A percentile compares a stretch with the other conserved stretches of the same genome.
Evolutionary conservation across 1,140 invertebrate genomes (phyloP).

Genomic region (Psix sp.): DNA sequence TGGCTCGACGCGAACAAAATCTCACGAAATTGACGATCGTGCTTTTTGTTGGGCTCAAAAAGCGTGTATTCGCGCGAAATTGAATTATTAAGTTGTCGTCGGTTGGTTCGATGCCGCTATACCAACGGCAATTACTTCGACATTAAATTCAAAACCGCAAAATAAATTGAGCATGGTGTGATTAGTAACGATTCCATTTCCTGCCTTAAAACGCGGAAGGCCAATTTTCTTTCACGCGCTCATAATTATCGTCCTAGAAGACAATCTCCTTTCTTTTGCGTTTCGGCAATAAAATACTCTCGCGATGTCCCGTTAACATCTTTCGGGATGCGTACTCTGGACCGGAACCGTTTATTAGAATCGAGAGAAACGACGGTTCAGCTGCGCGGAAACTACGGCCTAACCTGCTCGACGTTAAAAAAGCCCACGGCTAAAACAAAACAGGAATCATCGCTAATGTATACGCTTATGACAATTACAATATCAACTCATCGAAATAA

Average conservation of each 20-base stretch:
- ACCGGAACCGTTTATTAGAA: constrained; percentile 62
- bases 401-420: constrained; percentile 47
- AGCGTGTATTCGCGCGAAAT: constrained; percentile 10
- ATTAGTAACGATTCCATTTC: constrained; percentile 57
- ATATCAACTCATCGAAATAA: constrained; percentile 45
- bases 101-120: constrained; percentile 8
- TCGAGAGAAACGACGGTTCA: constrained; percentile 55
- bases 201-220: constrained; percentile 49
- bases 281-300: constrained; percentile 57
- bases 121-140: constrained; percentile 25
- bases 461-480: constrained; percentile 57
- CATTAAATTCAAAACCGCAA: constrained; percentile 49
- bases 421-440: constrained; percentile 40
- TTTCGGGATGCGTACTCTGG: constrained; percentile 62
- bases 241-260: constrained; percentile 57
- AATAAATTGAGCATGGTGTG: constrained; percentile 57
- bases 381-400: constrained; percentile 57
- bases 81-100: constrained; percentile 32
- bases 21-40: constrained; percentile 3
- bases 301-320: constrained; percentile 59
- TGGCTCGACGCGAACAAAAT: not conserved
- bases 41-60: constrained; percentile 5
- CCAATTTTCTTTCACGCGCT: constrained; percentile 58
- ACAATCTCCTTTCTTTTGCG: constrained; percentile 59
- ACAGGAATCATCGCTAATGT: constrained; percentile 47